These are phyloP conservation scores for Meiosimyza platycephala DNA, from an alignment of 2,888 invertebrate genomes.

Conservation along the genomic window DNA sequence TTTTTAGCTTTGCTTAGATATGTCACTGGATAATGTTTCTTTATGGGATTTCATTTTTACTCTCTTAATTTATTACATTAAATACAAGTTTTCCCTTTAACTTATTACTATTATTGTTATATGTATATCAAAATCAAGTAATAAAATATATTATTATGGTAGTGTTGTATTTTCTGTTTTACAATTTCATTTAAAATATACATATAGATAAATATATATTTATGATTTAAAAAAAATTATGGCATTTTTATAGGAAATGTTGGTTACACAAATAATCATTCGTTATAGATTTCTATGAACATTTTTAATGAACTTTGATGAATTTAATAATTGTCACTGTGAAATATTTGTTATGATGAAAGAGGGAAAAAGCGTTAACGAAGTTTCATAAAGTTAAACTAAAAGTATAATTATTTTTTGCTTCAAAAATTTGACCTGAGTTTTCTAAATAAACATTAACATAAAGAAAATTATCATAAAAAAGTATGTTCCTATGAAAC, in stretches of 20 bases:
- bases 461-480: not conserved
- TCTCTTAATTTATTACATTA: not conserved
- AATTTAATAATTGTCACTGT: conserved; percentile 21
- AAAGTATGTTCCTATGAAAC: not conserved
- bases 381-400: not conserved
- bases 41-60: not conserved
- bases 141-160: conserved; percentile 24
- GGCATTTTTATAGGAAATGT: conserved; percentile 39
- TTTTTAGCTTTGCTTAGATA: conserved; percentile 22
- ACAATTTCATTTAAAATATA: conserved; percentile 22
- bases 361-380: conserved; percentile 4
- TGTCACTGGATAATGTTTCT: conserved; percentile 28
- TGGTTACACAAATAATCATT: conserved; percentile 30
- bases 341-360: not conserved
- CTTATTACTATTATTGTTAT: not conserved
- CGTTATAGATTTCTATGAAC: not conserved
- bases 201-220: conserved; percentile 26
- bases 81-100: not conserved
- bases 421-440: conserved; percentile 19
- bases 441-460: conserved; percentile 2
- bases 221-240: conserved; percentile 28
- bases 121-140: not conserved
- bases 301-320: not conserved
- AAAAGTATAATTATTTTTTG: too few species aligned
- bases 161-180: conserved; percentile 22